These are phyloP conservation scores for Xiphophorus maculatus DNA, from an alignment of 2,113 vertebrate genomes.

Conservation along the genomic window DNA sequence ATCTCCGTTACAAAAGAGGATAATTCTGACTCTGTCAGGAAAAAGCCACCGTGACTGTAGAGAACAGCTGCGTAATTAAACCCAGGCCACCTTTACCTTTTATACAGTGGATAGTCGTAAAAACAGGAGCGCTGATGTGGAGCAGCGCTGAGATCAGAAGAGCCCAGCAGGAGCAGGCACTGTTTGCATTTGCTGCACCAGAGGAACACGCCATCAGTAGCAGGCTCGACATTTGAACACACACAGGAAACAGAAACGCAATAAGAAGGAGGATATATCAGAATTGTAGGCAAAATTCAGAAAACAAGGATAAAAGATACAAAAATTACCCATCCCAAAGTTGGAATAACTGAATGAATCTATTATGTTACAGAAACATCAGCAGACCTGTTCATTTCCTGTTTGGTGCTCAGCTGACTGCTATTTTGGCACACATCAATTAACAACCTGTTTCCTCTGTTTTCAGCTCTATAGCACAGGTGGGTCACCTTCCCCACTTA, in stretches of 20 bases:
- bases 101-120: slow-evolving; percentile 21
- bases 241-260: slow-evolving; percentile 9
- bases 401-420: too few relatives aligned
- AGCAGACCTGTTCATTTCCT: too few relatives aligned
- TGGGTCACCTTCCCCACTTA: too few relatives aligned
- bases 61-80: slow-evolving; percentile 53
- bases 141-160: slow-evolving; percentile 27
- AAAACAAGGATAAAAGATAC: too few relatives aligned
- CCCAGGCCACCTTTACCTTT: slow-evolving; percentile 56
- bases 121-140: slow-evolving; percentile 20
- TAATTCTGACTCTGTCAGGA: slow-evolving; percentile 41
- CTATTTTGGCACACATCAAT: too few relatives aligned
- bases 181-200: slow-evolving; percentile 6
- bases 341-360: too few relatives aligned
- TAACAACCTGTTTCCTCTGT: too few relatives aligned
- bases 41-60: slow-evolving; percentile 18
- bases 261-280: slow-evolving; percentile 19
- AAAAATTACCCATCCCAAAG: too few relatives aligned
- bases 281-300: too few relatives aligned
- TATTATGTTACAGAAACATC: too few relatives aligned
- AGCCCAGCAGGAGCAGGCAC: neutral
- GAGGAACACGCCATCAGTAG: slow-evolving; percentile 22
- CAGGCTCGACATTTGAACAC: slow-evolving; percentile 30
- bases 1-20: slow-evolving; percentile 71
- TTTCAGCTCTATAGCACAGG: too few relatives aligned